Base-by-base conservation (phyloP, 2,113 vertebrate genomes). In the Pangasianodon gigas region DNA sequence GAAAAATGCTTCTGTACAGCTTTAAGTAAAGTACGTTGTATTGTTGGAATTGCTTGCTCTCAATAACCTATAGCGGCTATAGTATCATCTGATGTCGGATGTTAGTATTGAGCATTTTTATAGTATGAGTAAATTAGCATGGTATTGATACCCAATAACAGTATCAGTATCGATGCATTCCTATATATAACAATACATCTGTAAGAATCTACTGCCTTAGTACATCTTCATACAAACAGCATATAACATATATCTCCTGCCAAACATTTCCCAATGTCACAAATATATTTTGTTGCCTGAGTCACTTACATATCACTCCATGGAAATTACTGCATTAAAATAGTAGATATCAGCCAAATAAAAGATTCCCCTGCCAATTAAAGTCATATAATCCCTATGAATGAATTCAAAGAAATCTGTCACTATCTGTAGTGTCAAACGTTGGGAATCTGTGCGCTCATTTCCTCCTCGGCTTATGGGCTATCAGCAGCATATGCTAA, bases 401-500 rank as follows among this genome's bases (percentile, higher is more conserved):
- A 84, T 56, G 29, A 56, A 44, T 56, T 82, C 24, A 29, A 88
- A 81, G 54, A 19, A n/a, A 88, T 67, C 26, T 71, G 32, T 37
- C 24, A 56, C 60, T 37, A 32, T 8, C 37, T 74, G 60, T 69
- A 69, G 14, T 44, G 58, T 86, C 75, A 90, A 87, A 89, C 41
- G 58, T 54, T 87, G 51, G 26, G 88, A 37, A 37, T 87, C 75
- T 56, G 41, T 41, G 37, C 75, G 29, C 85, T 89, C 87, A 87
- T 89, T 87, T 90, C 58, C 89, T 81, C 58, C 60, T 7, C 52
- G 81, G 87, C 85, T 92, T 90, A 84, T 67, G 5, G 71, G 79
- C 82, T 85, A 85, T 89, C 87, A 71, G 79, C 85, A 62, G 86
- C 89, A 90, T 90, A 90, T 92, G 91, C 87, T 92, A 84, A 89